Percentiles rank a stretch among this genome's conserved stretches.
These are phyloP conservation scores for Drosophila novamexicana DNA, from an alignment of 1,140 invertebrate species.

Conservation along the genomic window DNA sequence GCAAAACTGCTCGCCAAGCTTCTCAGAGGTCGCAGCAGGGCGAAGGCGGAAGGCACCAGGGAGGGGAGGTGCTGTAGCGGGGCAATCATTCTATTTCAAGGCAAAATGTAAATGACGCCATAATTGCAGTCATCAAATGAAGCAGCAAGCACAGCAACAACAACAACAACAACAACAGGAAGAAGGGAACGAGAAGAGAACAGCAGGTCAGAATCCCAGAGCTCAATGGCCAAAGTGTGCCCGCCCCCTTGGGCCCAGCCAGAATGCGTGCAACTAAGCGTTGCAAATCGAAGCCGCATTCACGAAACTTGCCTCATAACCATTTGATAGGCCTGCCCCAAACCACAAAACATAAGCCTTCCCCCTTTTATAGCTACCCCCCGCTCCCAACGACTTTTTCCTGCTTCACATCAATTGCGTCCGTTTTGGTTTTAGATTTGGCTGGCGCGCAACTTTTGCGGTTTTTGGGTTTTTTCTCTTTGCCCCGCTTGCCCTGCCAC, in stretches of 20 bases:
- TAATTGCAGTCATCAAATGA: conserved; percentile 77
- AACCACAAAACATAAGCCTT: not conserved
- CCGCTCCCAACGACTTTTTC: no score
- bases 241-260: not conserved
- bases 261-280: conserved; percentile 72
- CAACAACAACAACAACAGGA: not conserved
- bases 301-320: conserved; percentile 24
- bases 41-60: not conserved
- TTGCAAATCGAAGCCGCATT: conserved; percentile 64
- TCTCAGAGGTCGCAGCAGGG: not conserved
- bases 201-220: conserved; percentile 44
- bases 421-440: conserved; percentile 23
- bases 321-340: conserved; percentile 1
- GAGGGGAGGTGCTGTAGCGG: conserved; percentile 1
- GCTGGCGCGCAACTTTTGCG: conserved; percentile 31
- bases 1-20: conserved; percentile 38
- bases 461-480: conserved; percentile 20
- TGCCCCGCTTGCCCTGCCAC: conserved; percentile 22
- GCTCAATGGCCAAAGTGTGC: not conserved
- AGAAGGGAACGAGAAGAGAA: conserved; percentile 22
- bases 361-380: not conserved
- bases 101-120: conserved; percentile 80
- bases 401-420: conserved; percentile 8
- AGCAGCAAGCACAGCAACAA: conserved; percentile 37
- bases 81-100: conserved; percentile 58